Conservation (phyloP, 2,888 invertebrate species). For the Agonum fuliginosum region DNA sequence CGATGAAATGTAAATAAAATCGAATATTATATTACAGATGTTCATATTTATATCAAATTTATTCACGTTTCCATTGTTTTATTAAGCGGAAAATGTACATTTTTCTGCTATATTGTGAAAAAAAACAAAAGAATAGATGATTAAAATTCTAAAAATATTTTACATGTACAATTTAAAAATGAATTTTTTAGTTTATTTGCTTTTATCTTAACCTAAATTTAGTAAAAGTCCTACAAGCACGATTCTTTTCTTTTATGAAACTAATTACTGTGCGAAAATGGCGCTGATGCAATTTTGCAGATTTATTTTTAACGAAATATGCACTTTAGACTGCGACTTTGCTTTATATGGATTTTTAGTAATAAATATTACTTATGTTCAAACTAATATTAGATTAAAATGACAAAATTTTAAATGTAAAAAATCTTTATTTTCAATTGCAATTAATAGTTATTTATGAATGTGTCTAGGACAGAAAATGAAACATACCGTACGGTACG, state of each 20-base stretch:
- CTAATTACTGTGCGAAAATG: not conserved
- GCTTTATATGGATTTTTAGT: too few species aligned
- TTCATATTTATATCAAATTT: constrained; percentile 26
- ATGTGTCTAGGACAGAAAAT: too few species aligned
- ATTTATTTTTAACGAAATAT: too few species aligned
- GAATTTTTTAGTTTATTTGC: not conserved
- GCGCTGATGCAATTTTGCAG: not conserved
- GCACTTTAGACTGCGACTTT: too few species aligned
- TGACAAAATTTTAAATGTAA: too few species aligned
- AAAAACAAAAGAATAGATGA: not conserved
- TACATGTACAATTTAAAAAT: not conserved
- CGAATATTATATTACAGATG: not conserved
- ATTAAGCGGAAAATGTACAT: constrained; percentile 1
- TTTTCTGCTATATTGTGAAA: not conserved
- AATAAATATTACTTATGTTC: too few species aligned
- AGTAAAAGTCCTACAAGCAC: constrained; percentile 5
- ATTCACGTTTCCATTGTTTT: constrained; percentile 9
- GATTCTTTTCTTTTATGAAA: constrained; percentile 6
- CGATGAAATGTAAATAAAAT: constrained; percentile 6
- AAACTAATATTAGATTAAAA: too few species aligned
- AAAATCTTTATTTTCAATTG: too few species aligned
- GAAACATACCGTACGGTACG: too few species aligned
- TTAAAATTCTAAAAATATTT: not conserved
- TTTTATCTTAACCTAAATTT: not conserved
- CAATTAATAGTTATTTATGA: too few species aligned